A percentile compares a stretch with the other conserved stretches of the same genome.
Conservation (phyloP, 2,113 vertebrate species). For the Grallaria varia region DNA sequence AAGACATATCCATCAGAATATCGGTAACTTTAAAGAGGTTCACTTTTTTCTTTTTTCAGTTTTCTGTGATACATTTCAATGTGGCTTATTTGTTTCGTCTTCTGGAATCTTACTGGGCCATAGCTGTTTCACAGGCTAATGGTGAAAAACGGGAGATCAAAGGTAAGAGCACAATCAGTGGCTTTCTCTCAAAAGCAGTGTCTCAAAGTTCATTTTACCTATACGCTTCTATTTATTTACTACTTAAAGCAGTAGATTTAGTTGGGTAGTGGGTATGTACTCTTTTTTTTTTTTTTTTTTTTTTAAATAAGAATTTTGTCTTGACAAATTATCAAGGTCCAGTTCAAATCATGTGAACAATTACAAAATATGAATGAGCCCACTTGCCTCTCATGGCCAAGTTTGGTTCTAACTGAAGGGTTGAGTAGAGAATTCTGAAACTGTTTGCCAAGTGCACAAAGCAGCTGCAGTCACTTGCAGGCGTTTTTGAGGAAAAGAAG, state of each 20-base stretch:
- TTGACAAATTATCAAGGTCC: not conserved
- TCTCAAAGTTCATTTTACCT: not conserved
- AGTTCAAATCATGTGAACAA: not conserved
- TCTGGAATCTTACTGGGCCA: not conserved
- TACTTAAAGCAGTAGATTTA: not conserved
- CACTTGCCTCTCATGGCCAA: accelerated
- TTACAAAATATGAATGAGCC: not conserved
- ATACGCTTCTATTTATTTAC: not conserved
- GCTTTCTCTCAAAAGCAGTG: not conserved
- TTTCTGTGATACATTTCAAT: not conserved
- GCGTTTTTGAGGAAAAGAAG: not conserved
- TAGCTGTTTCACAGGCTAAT: not conserved
- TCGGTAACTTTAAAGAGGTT: not conserved
- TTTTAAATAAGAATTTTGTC: not conserved
- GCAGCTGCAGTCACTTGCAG: not conserved
- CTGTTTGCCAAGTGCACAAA: not conserved
- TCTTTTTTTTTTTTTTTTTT: no score
- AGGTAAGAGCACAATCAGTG: not conserved
- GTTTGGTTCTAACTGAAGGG: not conserved
- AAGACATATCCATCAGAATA: not conserved
- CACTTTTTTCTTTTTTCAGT: not conserved
- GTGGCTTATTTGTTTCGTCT: not conserved
- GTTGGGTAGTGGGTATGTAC: not conserved
- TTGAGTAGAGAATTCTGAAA: not conserved
- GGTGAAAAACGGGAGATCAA: not conserved